These are phyloP conservation scores for Drosophila siamana DNA, from an alignment of 2,888 invertebrate species.

Conservation along the genomic window DNA sequence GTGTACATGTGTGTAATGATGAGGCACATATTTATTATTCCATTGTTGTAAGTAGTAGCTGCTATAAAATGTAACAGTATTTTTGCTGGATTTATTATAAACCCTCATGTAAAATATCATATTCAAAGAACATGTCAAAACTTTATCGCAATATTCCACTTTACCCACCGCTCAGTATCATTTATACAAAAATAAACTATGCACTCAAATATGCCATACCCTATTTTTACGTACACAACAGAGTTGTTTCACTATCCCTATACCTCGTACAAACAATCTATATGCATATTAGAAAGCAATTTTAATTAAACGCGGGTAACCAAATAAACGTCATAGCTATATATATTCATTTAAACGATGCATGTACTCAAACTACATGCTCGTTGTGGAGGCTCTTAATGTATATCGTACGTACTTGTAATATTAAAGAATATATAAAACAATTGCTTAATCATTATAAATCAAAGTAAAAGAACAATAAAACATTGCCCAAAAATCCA, in stretches of 20 bases:
- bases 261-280: not conserved
- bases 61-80: slow-evolving; percentile 17
- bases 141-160: slow-evolving; percentile 20
- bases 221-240: not conserved
- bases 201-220: slow-evolving; percentile 12
- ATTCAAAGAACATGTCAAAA: slow-evolving; percentile 25
- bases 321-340: not conserved
- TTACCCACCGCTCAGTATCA: slow-evolving; percentile 20
- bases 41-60: slow-evolving; percentile 28
- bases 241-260: not conserved
- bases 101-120: slow-evolving; percentile 18
- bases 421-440: slow-evolving; percentile 2
- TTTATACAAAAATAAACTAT: slow-evolving; percentile 11
- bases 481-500: slow-evolving; percentile 4
- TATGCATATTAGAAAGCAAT: not conserved
- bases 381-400: slow-evolving; percentile 18
- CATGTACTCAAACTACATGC: not conserved
- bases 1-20: slow-evolving; percentile 3
- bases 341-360: not conserved
- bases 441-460: slow-evolving; percentile 11
- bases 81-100: slow-evolving; percentile 13
- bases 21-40: slow-evolving; percentile 15
- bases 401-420: slow-evolving; percentile 2
- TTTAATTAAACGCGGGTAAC: slow-evolving; percentile 9
- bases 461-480: slow-evolving; percentile 22